Percentiles rank a stretch among this genome's conserved stretches.
Evolutionary conservation across 64 coral and sea anemone genomes (phyloP).

Genomic region (Porites australiensis): DNA sequence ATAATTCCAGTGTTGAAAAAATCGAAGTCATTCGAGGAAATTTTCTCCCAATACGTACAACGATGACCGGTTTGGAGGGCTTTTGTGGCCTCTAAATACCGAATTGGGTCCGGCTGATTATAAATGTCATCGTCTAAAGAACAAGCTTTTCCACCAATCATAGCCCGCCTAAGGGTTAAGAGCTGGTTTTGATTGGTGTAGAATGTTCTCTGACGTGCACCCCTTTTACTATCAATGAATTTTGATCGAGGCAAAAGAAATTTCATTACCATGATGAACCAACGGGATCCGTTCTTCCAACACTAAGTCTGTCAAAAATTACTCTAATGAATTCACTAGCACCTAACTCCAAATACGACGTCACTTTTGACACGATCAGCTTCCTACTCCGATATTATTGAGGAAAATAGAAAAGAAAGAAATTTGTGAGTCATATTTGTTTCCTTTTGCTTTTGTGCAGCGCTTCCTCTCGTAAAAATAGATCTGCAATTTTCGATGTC

Average conservation of each 20-base stretch:
- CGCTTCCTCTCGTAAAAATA: conserved; percentile 29
- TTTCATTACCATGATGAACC: conserved; percentile 53
- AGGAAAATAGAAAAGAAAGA: conserved; percentile 16
- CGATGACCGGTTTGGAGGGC: conserved; percentile 55
- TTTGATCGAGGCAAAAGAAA: conserved; percentile 68
- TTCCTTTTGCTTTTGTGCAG: neutral
- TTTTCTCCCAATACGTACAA: conserved; percentile 42
- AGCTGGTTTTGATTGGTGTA: conserved; percentile 75
- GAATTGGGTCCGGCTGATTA: conserved; percentile 89
- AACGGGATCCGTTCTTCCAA: conserved; percentile 48
- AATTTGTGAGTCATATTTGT: conserved; percentile 13
- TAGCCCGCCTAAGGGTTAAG: conserved; percentile 52
- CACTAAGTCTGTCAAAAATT: conserved; percentile 71
- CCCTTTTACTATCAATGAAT: conserved; percentile 89
- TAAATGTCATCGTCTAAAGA: conserved; percentile 96
- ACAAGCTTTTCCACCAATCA: conserved; percentile 89
- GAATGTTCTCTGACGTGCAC: conserved; percentile 77
- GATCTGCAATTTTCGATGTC: neutral
- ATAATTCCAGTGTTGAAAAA: conserved; percentile 21
- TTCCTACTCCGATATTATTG: neutral
- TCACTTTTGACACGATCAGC: conserved; percentile 37
- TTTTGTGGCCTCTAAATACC: conserved; percentile 92
- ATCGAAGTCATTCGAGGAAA: conserved; percentile 26
- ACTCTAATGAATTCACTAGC: conserved; percentile 67
- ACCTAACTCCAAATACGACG: conserved; percentile 34